Conservation (phyloP, 1,140 invertebrate species). For the Drosophila sproati region DNA sequence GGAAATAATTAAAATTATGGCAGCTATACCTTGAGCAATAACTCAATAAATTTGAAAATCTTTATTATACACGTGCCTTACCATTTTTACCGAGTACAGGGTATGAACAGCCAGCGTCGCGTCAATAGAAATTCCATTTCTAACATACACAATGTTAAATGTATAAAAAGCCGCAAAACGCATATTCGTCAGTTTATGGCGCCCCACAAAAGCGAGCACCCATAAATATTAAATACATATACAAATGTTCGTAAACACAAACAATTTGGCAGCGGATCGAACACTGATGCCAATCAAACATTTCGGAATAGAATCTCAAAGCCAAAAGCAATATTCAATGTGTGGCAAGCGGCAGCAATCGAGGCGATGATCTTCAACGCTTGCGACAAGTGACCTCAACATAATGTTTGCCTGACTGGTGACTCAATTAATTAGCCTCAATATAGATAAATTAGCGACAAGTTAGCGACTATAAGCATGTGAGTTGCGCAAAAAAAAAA, state of each 20-base stretch:
- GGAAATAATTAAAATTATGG: neutral
- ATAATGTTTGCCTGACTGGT: conserved; percentile 35
- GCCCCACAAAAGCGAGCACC: conserved; percentile 15
- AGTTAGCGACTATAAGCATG: conserved; percentile 67
- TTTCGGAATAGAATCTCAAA: conserved; percentile 51
- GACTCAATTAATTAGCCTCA: conserved; percentile 71
- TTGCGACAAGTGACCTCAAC: conserved; percentile 17
- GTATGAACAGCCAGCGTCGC: conserved; percentile 17
- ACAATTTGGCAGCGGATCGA: conserved; percentile 52
- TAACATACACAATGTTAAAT: conserved; percentile 18
- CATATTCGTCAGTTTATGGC: conserved; percentile 30
- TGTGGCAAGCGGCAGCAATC: conserved; percentile 28
- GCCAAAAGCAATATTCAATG: conserved; percentile 40
- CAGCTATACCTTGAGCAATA: neutral
- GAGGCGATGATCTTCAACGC: conserved; percentile 65
- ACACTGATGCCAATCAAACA: conserved; percentile 45
- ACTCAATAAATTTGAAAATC: neutral
- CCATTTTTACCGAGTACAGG: conserved; percentile 3
- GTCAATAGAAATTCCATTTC: conserved; percentile 39
- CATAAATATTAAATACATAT: conserved; percentile 31
- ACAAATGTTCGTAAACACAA: conserved; percentile 47
- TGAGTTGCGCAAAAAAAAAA: conserved; percentile 15
- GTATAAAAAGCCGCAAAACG: conserved; percentile 6
- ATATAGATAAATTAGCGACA: conserved; percentile 71
- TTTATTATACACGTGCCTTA: neutral